phyloP scores from a whole-genome alignment of 2,113 vertebrate species.

The Bufo bufo region DNA sequence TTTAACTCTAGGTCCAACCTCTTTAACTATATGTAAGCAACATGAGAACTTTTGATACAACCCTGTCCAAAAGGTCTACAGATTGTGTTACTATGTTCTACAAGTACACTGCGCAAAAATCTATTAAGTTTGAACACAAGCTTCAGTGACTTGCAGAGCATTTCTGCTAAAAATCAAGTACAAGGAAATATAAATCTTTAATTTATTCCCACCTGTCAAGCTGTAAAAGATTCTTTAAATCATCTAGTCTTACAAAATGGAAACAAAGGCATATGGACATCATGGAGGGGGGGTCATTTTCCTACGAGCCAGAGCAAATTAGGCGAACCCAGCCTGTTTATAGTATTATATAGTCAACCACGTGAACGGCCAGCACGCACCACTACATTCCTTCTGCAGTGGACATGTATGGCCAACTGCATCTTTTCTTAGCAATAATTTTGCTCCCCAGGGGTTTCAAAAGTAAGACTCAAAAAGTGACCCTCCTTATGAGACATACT shows the following conservation, averaged over 20 bases:
- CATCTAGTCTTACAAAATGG: not conserved
- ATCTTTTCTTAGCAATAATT: no score
- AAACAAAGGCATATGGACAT: not conserved
- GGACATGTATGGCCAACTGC: not conserved
- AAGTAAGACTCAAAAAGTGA: no score
- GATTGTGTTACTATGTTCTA: slow-evolving; percentile 9
- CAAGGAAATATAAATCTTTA: not conserved
- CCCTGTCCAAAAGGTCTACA: not conserved
- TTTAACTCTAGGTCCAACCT: no score
- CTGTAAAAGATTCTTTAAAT: not conserved
- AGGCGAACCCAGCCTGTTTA: no score
- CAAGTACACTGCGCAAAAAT: slow-evolving; percentile 57
- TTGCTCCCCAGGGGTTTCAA: no score
- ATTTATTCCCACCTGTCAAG: not conserved
- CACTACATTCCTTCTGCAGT: no score
- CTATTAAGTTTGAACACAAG: slow-evolving; percentile 63
- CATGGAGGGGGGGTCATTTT: not conserved
- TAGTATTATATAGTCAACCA: not conserved
- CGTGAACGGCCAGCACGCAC: not conserved
- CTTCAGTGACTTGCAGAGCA: slow-evolving; percentile 34
- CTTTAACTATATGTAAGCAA: not conserved
- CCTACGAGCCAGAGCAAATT: not conserved
- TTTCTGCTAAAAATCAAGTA: slow-evolving; percentile 45
- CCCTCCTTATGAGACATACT: no score
- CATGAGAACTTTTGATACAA: not conserved